Percentiles rank a stretch among this genome's conserved stretches.
phyloP scores from a whole-genome alignment of 92 coral and sea anemone species.

The Parazoanthus darwini region DNA sequence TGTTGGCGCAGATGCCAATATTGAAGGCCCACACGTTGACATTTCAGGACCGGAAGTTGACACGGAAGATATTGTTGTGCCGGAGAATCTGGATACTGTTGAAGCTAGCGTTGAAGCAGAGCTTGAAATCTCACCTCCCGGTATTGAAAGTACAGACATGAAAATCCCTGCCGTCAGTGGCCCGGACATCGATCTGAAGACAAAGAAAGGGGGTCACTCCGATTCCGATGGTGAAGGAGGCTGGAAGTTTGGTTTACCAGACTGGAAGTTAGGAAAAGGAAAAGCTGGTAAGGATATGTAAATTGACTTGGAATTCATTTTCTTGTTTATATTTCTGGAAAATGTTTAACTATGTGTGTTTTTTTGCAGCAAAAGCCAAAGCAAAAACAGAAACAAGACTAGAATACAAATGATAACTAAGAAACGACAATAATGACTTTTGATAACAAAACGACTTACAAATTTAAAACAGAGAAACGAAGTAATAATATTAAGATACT shows the following conservation, averaged over 20 bases:
- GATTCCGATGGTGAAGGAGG: slow-evolving; percentile 10
- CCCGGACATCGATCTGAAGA: slow-evolving; percentile 6
- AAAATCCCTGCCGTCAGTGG: not conserved
- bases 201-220: slow-evolving; percentile 3
- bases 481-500: too few species aligned
- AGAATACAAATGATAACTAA: too few species aligned
- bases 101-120: not conserved
- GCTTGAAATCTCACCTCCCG: too few species aligned
- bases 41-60: slow-evolving; percentile 5
- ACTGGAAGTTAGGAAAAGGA: not conserved
- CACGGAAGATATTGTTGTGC: not conserved
- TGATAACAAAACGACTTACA: too few species aligned
- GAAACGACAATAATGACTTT: too few species aligned
- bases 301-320: not conserved
- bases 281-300: not conserved
- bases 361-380: not conserved
- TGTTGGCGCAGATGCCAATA: not conserved
- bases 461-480: too few species aligned
- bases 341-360: not conserved
- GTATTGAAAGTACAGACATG: not conserved
- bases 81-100: not conserved
- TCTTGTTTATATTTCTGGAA: not conserved
- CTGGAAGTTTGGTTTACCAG: slow-evolving; percentile 1
- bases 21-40: not conserved
- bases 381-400: not conserved